These are phyloP conservation scores for Synergus japonicus DNA, from an alignment of 2,888 invertebrate genomes.

Conservation along the genomic window DNA sequence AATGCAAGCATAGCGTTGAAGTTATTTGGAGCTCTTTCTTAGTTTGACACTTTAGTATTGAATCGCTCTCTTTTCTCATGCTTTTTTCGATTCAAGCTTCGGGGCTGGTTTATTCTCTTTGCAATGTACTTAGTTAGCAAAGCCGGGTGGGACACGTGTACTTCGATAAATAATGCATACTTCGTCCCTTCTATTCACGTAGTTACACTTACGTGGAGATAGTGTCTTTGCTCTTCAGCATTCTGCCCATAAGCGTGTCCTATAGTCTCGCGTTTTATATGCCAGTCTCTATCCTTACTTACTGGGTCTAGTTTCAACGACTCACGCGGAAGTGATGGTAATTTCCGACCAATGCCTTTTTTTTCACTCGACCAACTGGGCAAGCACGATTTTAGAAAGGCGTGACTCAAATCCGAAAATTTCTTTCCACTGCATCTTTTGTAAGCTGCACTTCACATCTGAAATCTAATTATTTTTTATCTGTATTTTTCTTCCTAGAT, in stretches of 20 bases:
- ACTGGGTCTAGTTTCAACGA: slow-evolving; percentile 40
- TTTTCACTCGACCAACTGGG: slow-evolving; percentile 33
- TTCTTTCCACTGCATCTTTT: not conserved
- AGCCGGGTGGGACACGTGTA: slow-evolving; percentile 75
- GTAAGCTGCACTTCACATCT: not conserved
- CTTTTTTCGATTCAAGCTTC: slow-evolving; percentile 35
- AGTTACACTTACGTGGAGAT: slow-evolving; percentile 61
- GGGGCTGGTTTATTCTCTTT: slow-evolving; percentile 52
- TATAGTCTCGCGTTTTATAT: slow-evolving; percentile 48
- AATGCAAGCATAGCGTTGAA: not conserved
- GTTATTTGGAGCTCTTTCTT: slow-evolving; percentile 13
- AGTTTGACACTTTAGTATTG: slow-evolving; percentile 22
- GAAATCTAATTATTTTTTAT: not conserved
- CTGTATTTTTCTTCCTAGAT: not conserved
- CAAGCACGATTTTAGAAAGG: slow-evolving; percentile 36
- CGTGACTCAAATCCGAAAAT: slow-evolving; percentile 25
- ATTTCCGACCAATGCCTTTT: slow-evolving; percentile 40
- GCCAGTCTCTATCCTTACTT: slow-evolving; percentile 42
- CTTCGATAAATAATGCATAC: slow-evolving; percentile 74
- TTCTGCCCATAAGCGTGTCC: slow-evolving; percentile 55
- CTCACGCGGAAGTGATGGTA: slow-evolving; percentile 41
- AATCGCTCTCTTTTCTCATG: slow-evolving; percentile 18
- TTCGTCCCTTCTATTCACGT: slow-evolving; percentile 53
- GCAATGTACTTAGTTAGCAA: slow-evolving; percentile 62
- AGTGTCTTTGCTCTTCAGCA: slow-evolving; percentile 56